Evolutionary conservation across 1,140 invertebrate species (phyloP), one percentile per base, ranked within the genome.

Genomic region (Hylyphantes graminicola): DNA sequence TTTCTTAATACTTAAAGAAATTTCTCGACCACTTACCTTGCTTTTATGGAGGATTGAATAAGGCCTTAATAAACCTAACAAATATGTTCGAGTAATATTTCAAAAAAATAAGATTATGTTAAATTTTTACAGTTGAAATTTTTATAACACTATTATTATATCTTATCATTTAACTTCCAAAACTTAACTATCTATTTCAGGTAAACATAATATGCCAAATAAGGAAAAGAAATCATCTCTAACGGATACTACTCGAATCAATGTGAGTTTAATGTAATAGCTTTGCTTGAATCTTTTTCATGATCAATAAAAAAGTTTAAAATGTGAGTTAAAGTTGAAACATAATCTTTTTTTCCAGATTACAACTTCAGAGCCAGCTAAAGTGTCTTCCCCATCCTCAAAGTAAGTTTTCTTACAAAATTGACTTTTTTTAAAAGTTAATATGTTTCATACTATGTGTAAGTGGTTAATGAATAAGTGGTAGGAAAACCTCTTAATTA

Each of bases 211-310:
- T 48, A 68, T 65, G 51, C 59, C 59, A 65, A 82, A 19, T 65
- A 82, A 82, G 65, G 80, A 82, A 55, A 82, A 82, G 57, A 82
- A 70, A 17, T 82, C 80, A 5, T 82, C 80, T 17, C 51, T 82
- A 15, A 68, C 70, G 0, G 80, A 82, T 11, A 51, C 50, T 35
- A 65, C 55, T 7, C 70, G 70, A 7, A 74, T 74, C 50, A 74
- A 54, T 82, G 80, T 82, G 74, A 82, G 80, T 75, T 63, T 6
- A 59, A 59, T 59, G 12, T 9, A 59, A 59, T 12, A 35, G 35
- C 35, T 59, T 59, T 12, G n/a, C 0, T 59, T 59, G 12, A 59
- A 59, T 4, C n/a, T 59, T 13, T 59, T 6, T 12, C 57, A 3
- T 59, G n/a, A 59, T 12, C 12, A 59, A 59, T 59, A 59, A n/a